These are phyloP conservation scores for Scytalopus superciliaris DNA, from an alignment of 2,113 vertebrate genomes.

Conservation along the genomic window DNA sequence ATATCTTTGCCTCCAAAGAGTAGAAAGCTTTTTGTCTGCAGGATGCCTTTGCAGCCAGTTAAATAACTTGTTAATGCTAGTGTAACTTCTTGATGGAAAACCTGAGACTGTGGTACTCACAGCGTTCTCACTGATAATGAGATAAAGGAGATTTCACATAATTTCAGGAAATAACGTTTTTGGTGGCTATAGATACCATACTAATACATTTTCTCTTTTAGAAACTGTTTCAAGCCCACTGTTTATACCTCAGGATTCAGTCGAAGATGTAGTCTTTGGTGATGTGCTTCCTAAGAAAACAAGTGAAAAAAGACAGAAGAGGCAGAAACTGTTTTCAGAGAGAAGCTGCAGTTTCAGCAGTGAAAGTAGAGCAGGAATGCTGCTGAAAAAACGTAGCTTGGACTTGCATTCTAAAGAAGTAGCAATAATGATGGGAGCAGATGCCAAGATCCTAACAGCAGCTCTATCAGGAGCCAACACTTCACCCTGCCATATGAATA, in stretches of 20 bases:
- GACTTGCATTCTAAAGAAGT: conserved; percentile 85
- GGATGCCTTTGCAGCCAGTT: not conserved
- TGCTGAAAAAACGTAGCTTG: conserved; percentile 85
- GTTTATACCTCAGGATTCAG: conserved; percentile 76
- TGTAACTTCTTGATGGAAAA: not conserved
- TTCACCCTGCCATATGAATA: conserved; percentile 25
- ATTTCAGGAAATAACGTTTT: not conserved
- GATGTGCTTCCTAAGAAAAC: conserved; percentile 68
- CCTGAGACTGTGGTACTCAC: not conserved
- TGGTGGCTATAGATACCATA: not conserved
- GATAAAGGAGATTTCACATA: not conserved
- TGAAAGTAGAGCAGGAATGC: conserved; percentile 89
- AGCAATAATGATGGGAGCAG: conserved; percentile 91
- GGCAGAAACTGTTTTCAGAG: conserved; percentile 86
- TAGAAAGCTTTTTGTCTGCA: not conserved
- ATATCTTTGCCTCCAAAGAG: not conserved
- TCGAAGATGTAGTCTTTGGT: conserved; percentile 73
- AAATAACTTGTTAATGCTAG: not conserved
- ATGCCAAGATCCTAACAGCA: conserved; percentile 92
- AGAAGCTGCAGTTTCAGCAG: conserved; percentile 95
- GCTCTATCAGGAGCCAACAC: conserved; percentile 78
- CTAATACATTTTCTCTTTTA: conserved; percentile 49
- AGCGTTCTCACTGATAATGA: not conserved
- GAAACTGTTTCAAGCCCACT: conserved; percentile 73
- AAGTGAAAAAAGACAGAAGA: conserved; percentile 78